A percentile compares a stretch with the other conserved stretches of the same genome.
Conservation (phyloP, 2,888 invertebrate genomes). For the Phortica magna region DNA sequence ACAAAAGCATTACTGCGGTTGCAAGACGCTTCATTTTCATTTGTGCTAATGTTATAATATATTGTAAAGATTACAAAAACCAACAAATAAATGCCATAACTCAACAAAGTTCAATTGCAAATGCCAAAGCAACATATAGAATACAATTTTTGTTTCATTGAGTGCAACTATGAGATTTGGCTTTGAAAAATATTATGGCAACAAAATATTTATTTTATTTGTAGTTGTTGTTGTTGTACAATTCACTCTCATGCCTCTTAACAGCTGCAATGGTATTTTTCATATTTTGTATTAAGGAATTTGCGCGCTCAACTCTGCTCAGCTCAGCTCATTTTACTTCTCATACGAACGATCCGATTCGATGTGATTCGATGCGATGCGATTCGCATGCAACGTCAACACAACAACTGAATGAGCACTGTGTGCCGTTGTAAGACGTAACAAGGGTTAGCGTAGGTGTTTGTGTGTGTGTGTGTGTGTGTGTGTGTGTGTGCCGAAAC, state of each 20-base stretch:
- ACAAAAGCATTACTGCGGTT: not conserved
- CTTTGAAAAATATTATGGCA: conserved; percentile 49
- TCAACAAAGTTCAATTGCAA: not conserved
- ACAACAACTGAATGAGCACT: not conserved
- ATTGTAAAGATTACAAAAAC: not conserved
- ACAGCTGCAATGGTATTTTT: conserved; percentile 38
- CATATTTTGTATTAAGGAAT: conserved; percentile 16
- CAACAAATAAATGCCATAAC: conserved; percentile 2
- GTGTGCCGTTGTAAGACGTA: not conserved
- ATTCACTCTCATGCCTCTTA: conserved; percentile 36
- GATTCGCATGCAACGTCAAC: not conserved
- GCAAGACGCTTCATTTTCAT: conserved; percentile 3
- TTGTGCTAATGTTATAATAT: no score
- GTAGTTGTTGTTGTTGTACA: conserved; percentile 22
- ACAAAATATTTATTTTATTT: conserved; percentile 64
- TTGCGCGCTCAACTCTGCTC: not conserved
- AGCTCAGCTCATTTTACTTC: not conserved
- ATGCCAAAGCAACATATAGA: not conserved
- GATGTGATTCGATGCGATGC: no score
- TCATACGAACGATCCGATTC: not conserved
- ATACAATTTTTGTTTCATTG: conserved; percentile 13
- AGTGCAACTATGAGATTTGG: no score
- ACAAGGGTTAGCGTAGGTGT: no score
- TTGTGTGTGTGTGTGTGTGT: not conserved
- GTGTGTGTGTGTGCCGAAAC: not conserved